These are phyloP conservation scores for Drosophila navojoa DNA, from an alignment of 1,140 invertebrate species.

Conservation along the genomic window DNA sequence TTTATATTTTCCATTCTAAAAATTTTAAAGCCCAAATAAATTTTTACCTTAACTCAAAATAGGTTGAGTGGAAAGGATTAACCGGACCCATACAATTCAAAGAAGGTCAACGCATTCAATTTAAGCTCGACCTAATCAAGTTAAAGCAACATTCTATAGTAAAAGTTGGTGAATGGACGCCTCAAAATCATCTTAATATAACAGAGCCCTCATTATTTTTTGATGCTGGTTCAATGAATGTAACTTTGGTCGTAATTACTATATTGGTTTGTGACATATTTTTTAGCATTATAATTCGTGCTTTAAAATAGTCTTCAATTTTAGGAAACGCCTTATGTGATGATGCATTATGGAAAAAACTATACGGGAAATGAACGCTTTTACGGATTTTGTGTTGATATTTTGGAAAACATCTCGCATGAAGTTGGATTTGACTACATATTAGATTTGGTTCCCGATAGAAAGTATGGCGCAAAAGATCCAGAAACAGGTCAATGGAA, in stretches of 20 bases:
- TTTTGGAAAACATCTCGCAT: conserved; percentile 93
- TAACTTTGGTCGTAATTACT: conserved; percentile 88
- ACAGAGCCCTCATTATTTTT: conserved; percentile 93
- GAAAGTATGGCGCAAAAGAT: conserved; percentile 96
- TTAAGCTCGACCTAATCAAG: conserved; percentile 94
- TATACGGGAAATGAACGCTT: conserved; percentile 95
- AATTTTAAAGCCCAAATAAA: no score
- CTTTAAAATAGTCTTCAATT: background rate
- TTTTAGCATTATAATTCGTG: no score
- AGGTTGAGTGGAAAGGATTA: conserved; percentile 87
- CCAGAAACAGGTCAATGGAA: conserved; percentile 97
- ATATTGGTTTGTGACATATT: conserved; percentile 61
- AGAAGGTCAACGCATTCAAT: conserved; percentile 91
- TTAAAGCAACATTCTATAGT: conserved; percentile 90
- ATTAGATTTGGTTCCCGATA: conserved; percentile 95
- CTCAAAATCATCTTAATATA: conserved; percentile 89
- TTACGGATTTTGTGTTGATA: conserved; percentile 98
- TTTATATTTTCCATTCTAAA: no score
- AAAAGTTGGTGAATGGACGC: conserved; percentile 91
- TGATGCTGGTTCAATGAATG: conserved; percentile 92
- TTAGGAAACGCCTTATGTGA: conserved; percentile 97
- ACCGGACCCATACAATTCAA: conserved; percentile 95
- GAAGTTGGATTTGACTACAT: conserved; percentile 96
- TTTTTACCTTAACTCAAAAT: background rate
- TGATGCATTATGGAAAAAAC: conserved; percentile 93